Conservation (phyloP, 2,797 vertebrate species). For the Anisognathus igniventris region DNA sequence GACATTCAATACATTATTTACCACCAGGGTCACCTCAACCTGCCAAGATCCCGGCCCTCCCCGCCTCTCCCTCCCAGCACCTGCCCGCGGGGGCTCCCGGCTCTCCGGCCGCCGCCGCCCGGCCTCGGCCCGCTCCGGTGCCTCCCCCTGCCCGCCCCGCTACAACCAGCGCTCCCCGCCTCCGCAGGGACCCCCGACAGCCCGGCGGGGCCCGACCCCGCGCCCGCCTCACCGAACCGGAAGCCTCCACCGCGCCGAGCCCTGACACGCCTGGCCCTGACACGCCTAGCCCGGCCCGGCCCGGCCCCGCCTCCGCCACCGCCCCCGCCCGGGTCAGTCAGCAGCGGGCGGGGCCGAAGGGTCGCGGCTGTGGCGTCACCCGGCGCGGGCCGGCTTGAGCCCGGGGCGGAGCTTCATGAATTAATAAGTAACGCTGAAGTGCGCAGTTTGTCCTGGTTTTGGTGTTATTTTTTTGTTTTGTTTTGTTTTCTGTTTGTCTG, state of each 20-base stretch:
- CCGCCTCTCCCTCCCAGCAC: neutral
- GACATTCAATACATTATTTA: neutral
- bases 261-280: too few species aligned
- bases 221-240: rapidly evolving
- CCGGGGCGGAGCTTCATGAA: rapidly evolving
- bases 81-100: neutral
- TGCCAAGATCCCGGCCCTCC: rapidly evolving
- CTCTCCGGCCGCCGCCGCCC: neutral
- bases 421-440: rapidly evolving
- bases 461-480: too few species aligned
- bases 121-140: neutral
- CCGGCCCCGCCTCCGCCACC: neutral
- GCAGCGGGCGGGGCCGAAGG: neutral
- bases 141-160: neutral
- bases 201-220: rapidly evolving
- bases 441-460: rapidly evolving
- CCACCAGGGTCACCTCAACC: rapidly evolving
- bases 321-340: neutral
- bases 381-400: neutral
- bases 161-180: too few species aligned
- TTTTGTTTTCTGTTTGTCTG: rapidly evolving
- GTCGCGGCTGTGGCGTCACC: neutral
- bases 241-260: rapidly evolving
- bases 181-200: neutral
- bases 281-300: rapidly evolving